Conservation (phyloP, 2,888 invertebrate genomes). For the Cryptophagus acutangulus region DNA sequence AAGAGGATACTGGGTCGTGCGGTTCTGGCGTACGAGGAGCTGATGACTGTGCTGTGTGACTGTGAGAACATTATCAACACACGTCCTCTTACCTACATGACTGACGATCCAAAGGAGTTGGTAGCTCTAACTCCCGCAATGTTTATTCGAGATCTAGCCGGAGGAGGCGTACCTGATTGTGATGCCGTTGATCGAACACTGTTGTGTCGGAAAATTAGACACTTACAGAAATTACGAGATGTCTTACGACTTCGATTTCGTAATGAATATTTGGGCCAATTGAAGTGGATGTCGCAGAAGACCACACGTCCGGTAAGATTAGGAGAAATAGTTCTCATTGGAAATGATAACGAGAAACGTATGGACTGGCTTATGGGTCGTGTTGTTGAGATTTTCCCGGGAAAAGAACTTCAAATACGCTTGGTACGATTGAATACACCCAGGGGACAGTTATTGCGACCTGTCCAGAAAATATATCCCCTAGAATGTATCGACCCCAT, state of each 20-base stretch:
- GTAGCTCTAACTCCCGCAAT: conserved; percentile 25
- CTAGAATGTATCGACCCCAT: too few relatives aligned
- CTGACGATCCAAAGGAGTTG: conserved; percentile 18
- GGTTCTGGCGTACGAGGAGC: conserved; percentile 29
- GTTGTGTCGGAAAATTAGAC: conserved; percentile 12
- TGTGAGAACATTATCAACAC: conserved; percentile 38
- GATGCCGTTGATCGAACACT: conserved; percentile 15
- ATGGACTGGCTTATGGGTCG: conserved; percentile 26
- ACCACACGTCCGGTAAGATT: neutral
- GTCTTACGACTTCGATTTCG: conserved; percentile 23
- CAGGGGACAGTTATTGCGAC: conserved; percentile 12
- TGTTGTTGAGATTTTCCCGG: conserved; percentile 16
- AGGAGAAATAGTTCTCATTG: conserved; percentile 15
- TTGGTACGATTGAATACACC: conserved; percentile 15
- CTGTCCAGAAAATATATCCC: conserved; percentile 20
- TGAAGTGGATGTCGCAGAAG: neutral
- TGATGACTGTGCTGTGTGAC: conserved; percentile 28
- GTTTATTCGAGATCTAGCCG: conserved; percentile 24
- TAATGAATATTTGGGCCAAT: conserved; percentile 25
- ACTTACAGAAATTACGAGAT: conserved; percentile 19
- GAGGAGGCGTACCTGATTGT: conserved; percentile 19
- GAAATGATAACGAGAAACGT: conserved; percentile 21
- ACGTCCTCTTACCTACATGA: conserved; percentile 26
- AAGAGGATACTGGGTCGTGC: conserved; percentile 37
- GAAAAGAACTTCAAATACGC: conserved; percentile 15